Conservation (phyloP, 2,113 vertebrate genomes). For the Dipodomys spectabilis region DNA sequence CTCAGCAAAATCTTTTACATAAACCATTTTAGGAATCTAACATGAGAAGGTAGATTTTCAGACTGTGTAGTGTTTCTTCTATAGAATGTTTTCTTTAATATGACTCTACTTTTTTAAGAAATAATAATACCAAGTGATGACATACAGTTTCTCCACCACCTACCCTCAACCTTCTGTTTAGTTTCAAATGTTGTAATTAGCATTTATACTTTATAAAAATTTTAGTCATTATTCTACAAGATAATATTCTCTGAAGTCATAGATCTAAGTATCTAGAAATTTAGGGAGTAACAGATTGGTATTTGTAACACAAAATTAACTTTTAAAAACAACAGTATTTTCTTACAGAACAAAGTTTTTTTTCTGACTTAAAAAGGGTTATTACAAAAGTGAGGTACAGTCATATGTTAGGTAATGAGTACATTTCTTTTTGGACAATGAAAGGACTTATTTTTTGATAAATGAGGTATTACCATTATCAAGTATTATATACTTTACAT, state of each 20-base stretch:
- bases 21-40: conserved; percentile 34
- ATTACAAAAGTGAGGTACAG: no score
- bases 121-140: background rate
- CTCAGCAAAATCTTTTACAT: conserved; percentile 41
- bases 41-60: conserved; percentile 12
- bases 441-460: no score
- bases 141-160: background rate
- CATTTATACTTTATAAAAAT: background rate
- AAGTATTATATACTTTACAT: no score
- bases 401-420: no score
- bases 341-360: background rate
- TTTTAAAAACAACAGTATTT: background rate
- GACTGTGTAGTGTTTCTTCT: background rate
- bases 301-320: background rate
- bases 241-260: background rate
- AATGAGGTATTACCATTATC: no score
- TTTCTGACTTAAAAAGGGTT: no score
- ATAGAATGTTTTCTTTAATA: background rate
- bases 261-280: background rate
- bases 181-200: background rate
- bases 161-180: background rate
- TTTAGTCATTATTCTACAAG: conserved; percentile 25
- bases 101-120: conserved; percentile 3
- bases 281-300: background rate
- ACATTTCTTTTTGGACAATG: no score